Percentiles rank a stretch among this genome's conserved stretches.
Conservation (phyloP, 1,140 invertebrate genomes). For the Tenebrio molitor region DNA sequence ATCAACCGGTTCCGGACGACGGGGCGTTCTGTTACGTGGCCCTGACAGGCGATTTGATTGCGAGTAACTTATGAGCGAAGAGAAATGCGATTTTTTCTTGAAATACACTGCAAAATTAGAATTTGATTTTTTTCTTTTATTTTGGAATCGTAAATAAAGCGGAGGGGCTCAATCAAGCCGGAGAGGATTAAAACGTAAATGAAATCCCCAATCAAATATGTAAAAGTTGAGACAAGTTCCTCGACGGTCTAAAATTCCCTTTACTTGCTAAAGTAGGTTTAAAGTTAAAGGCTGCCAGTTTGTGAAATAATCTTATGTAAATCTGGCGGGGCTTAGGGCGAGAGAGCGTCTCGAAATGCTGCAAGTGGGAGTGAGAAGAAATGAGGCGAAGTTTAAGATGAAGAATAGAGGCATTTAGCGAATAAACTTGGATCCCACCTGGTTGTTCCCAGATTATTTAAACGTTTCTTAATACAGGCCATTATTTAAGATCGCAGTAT, state of each 20-base stretch:
- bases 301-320: constrained; percentile 65
- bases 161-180: constrained; percentile 36
- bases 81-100: background rate
- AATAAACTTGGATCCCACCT: constrained; percentile 65
- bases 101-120: background rate
- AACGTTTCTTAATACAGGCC: constrained; percentile 66
- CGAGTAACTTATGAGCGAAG: constrained; percentile 49
- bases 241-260: constrained; percentile 54
- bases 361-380: constrained; percentile 2
- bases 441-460: constrained; percentile 66
- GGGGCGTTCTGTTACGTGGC: constrained; percentile 70
- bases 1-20: constrained; percentile 66
- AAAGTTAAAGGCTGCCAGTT: constrained; percentile 63
- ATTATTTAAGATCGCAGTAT: constrained; percentile 66
- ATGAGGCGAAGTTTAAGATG: constrained; percentile 53
- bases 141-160: background rate
- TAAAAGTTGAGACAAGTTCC: constrained; percentile 59
- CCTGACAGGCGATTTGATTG: constrained; percentile 66
- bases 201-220: constrained; percentile 61
- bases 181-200: constrained; percentile 41
- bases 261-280: constrained; percentile 58
- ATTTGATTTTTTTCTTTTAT: constrained; percentile 6
- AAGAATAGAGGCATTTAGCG: constrained; percentile 64
- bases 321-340: constrained; percentile 61
- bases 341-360: constrained; percentile 45